Conservation (phyloP, 2,797 vertebrate genomes). For the Cheirogaleus major region DNA sequence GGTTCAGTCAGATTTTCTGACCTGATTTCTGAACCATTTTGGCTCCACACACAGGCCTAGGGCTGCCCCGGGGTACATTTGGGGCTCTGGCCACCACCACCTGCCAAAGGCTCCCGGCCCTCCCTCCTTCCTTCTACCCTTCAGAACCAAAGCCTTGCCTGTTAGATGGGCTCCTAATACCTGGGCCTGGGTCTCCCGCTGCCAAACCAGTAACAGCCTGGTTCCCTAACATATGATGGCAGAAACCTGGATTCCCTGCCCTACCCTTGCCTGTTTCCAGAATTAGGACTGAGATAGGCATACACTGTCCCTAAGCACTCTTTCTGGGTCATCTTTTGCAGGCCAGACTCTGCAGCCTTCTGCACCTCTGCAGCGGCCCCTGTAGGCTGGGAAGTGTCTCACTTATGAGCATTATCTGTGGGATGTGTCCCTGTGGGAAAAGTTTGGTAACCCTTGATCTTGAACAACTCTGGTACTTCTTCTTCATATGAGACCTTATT, state of each 20-base stretch:
- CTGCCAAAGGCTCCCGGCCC: neutral
- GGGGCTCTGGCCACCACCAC: neutral
- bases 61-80: neutral
- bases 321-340: slow-evolving; percentile 24
- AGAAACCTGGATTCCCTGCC: neutral
- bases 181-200: neutral
- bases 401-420: neutral
- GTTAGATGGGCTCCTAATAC: neutral
- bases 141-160: neutral
- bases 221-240: neutral
- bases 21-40: neutral
- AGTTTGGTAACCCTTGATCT: neutral
- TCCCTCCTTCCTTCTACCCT: neutral
- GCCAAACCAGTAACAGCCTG: neutral
- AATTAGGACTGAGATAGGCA: neutral
- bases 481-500: neutral
- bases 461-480: neutral
- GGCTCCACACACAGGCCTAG: neutral
- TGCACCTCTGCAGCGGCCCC: neutral
- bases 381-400: neutral
- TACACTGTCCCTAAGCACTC: neutral
- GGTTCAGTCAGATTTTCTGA: neutral
- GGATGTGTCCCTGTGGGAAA: neutral
- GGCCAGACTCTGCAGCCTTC: neutral
- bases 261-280: neutral